phyloP scores from a whole-genome alignment of 2,797 vertebrate genomes.

The Hippocampus kuda region DNA sequence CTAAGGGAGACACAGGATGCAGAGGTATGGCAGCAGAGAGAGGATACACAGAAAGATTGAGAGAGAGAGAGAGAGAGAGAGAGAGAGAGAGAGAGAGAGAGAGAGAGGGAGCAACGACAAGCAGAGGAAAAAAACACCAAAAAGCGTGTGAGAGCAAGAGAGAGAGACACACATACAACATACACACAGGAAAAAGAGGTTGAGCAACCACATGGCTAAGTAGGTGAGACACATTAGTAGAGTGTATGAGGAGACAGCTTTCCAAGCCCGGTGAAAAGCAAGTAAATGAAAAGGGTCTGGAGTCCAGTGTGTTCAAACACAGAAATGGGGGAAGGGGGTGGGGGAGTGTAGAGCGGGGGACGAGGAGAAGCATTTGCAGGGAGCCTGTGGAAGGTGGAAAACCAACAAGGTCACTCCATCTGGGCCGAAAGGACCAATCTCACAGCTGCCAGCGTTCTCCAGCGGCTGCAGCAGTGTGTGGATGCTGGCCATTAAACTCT shows the following conservation, averaged over 20 bases:
- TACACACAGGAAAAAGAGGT: slow-evolving; percentile 46
- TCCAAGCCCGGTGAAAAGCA: slow-evolving; percentile 54
- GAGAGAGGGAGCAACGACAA: slow-evolving; percentile 39
- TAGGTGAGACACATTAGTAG: slow-evolving; percentile 52
- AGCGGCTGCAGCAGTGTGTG: slow-evolving; percentile 29
- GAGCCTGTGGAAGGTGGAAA: slow-evolving; percentile 55
- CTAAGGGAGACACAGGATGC: slow-evolving; percentile 73
- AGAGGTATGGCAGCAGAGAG: slow-evolving; percentile 61
- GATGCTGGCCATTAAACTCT: slow-evolving; percentile 27
- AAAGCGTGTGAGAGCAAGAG: slow-evolving; percentile 47
- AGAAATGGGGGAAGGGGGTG: slow-evolving; percentile 19
- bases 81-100: slow-evolving; percentile 61
- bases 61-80: slow-evolving; percentile 35
- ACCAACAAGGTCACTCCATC: slow-evolving; percentile 43
- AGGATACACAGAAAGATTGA: slow-evolving; percentile 41
- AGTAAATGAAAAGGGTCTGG: slow-evolving; percentile 45
- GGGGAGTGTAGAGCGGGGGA: slow-evolving; percentile 14
- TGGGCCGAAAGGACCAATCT: slow-evolving; percentile 34
- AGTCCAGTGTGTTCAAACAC: slow-evolving; percentile 41
- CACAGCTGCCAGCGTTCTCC: slow-evolving; percentile 38
- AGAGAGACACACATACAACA: slow-evolving; percentile 30
- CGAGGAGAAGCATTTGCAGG: slow-evolving; percentile 23
- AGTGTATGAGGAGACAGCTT: slow-evolving; percentile 44
- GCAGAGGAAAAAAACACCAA: slow-evolving; percentile 56
- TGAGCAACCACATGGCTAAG: slow-evolving; percentile 51